phyloP scores from a whole-genome alignment of 2,113 vertebrate genomes.

The Notiomystis cincta region DNA sequence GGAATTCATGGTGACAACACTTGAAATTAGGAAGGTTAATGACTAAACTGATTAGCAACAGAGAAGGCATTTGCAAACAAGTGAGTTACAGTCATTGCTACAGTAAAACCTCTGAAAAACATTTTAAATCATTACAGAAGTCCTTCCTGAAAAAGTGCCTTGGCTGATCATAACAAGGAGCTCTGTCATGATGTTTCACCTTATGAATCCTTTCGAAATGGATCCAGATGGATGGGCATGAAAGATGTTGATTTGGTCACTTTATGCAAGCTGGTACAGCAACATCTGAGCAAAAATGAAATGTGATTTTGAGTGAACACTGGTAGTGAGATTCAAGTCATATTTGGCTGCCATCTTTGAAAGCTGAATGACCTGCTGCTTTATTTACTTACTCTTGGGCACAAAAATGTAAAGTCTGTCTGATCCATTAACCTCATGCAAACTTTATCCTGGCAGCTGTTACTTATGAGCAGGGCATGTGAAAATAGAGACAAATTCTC shows the following conservation, averaged over 20 bases:
- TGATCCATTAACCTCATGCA: background rate
- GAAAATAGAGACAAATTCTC: background rate
- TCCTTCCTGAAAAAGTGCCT: background rate
- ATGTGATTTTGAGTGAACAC: background rate
- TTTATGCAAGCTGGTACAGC: background rate
- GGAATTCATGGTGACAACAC: constrained; percentile 44
- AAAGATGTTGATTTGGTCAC: background rate
- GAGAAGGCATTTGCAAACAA: constrained; percentile 55
- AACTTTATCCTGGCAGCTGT: background rate
- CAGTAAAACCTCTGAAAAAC: constrained; percentile 7
- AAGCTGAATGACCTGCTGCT: background rate
- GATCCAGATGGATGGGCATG: background rate
- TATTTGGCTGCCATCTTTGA: background rate
- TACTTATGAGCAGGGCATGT: background rate
- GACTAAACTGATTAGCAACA: constrained; percentile 61
- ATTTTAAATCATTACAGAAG: constrained; percentile 2
- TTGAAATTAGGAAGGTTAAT: constrained; percentile 57
- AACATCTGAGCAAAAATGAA: background rate
- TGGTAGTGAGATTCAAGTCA: background rate
- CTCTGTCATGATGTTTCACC: background rate
- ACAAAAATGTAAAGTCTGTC: background rate
- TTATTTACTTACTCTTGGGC: background rate
- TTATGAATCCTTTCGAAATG: background rate
- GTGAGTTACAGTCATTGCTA: constrained; percentile 56
- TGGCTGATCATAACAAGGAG: background rate